Evolutionary conservation across 2,888 invertebrate genomes (phyloP).

Genomic region (Galeopsomyia nigrocyanea): DNA sequence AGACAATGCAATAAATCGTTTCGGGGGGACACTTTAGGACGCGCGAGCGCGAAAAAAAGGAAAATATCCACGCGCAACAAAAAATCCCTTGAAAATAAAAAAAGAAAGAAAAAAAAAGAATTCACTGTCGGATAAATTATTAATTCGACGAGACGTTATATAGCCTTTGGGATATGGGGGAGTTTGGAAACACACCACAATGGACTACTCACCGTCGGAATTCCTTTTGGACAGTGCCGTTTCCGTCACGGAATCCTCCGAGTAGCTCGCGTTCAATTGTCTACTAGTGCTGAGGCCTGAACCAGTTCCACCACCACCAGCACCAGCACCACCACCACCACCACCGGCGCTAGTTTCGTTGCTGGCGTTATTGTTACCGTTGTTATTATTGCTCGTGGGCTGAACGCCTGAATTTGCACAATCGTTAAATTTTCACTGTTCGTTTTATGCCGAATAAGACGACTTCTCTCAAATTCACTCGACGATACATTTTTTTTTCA

Average conservation of each 20-base stretch:
- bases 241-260: slow-evolving; percentile 87
- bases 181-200: background rate
- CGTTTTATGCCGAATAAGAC: background rate
- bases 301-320: slow-evolving; percentile 22
- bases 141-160: too few species aligned
- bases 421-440: background rate
- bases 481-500: too few species aligned
- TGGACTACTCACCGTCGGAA: slow-evolving; percentile 83
- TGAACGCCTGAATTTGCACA: slow-evolving; percentile 48
- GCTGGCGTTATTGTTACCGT: slow-evolving; percentile 52
- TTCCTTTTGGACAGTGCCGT: slow-evolving; percentile 85
- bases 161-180: too few species aligned
- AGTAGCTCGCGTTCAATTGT: slow-evolving; percentile 80
- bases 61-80: too few species aligned
- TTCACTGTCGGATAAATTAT: too few species aligned
- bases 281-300: slow-evolving; percentile 59
- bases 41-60: too few species aligned
- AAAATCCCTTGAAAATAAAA: too few species aligned
- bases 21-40: too few species aligned
- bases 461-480: background rate
- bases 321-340: slow-evolving; percentile 1
- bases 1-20: too few species aligned
- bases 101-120: too few species aligned
- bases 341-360: slow-evolving; percentile 48
- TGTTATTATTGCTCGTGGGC: slow-evolving; percentile 54